Base-by-base conservation (phyloP, 2,797 vertebrate genomes). In the Hirundo rustica region DNA sequence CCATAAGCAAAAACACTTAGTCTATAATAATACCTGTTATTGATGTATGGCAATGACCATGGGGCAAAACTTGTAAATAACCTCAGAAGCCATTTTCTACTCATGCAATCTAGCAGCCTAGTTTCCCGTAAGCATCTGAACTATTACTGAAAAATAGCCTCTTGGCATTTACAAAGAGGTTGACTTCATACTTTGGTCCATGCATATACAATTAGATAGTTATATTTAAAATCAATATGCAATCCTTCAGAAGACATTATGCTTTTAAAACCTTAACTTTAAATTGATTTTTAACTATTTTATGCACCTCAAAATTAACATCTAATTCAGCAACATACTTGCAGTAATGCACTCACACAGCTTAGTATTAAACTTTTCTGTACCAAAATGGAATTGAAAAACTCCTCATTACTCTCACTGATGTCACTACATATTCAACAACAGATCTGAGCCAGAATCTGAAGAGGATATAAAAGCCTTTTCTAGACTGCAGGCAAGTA, bases 221-320 rank as follows among this genome's bases (percentile, higher is more conserved):
- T 98, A 98, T 98, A 98, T 98, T 98, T 98, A 98, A 98, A 98
- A 98, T 98, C 98, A 98, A 98, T 98, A 98, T 89, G 95, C 94
- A 98, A 97, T 98, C 97, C 97, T 98, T 98, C 98, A 98, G 97
- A 97, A 98, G 98, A 97, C 97, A 98, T 98, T 97, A 98, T 97
- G 97, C 97, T 98, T 98, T 98, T 98, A 98, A 98, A 98, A 98
- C 94, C 96, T 98, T 98, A 98, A 98, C 96, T 98, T 98, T 97
- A 97, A 97, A 98, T 98, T 98, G 98, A 98, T 98, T 98, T 98
- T 98, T 97, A 98, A 97, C 97, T 98, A 97, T 98, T 98, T 98
- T 98, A 98, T 97, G 96, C 97, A 97, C 97, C 97, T 98, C 96
- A 97, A 98, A 97, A 98, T 98, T 98, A 98, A 98, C 97, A 98